These are phyloP conservation scores for Cremastobaeus sp. DNA, from an alignment of 2,888 invertebrate genomes.

Conservation along the genomic window DNA sequence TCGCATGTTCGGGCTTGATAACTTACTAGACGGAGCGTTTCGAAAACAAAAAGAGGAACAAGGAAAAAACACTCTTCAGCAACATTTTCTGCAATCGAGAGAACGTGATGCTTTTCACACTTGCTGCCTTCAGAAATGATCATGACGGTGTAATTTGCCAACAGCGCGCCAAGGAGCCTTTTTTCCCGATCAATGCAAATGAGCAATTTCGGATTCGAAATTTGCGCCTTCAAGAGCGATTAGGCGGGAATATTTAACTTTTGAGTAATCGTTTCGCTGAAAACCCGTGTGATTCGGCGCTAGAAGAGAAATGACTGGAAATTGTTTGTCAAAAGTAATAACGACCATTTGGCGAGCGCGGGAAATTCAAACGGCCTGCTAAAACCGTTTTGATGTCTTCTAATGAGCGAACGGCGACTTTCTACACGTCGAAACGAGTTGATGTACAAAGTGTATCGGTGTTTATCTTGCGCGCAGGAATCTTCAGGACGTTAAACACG, in stretches of 20 bases:
- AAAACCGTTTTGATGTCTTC: conserved; percentile 47
- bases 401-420: conserved; percentile 37
- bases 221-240: too few species aligned
- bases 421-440: conserved; percentile 22
- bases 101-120: conserved; percentile 44
- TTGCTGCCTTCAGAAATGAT: conserved; percentile 22
- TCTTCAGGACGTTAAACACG: conserved; percentile 58
- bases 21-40: conserved; percentile 49
- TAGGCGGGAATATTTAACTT: too few species aligned
- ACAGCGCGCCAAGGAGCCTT: too few species aligned
- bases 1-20: conserved; percentile 58
- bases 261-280: too few species aligned
- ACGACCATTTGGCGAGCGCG: not conserved
- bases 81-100: conserved; percentile 31
- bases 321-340: too few species aligned
- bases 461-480: conserved; percentile 52
- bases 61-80: conserved; percentile 19
- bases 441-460: conserved; percentile 56
- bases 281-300: not conserved
- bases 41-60: conserved; percentile 26
- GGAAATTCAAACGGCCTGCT: conserved; percentile 5
- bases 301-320: not conserved
- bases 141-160: not conserved
- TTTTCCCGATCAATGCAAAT: too few species aligned
- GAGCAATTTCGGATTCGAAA: too few species aligned